phyloP scores from a whole-genome alignment of 2,797 vertebrate species.

The Danio kyathit region DNA sequence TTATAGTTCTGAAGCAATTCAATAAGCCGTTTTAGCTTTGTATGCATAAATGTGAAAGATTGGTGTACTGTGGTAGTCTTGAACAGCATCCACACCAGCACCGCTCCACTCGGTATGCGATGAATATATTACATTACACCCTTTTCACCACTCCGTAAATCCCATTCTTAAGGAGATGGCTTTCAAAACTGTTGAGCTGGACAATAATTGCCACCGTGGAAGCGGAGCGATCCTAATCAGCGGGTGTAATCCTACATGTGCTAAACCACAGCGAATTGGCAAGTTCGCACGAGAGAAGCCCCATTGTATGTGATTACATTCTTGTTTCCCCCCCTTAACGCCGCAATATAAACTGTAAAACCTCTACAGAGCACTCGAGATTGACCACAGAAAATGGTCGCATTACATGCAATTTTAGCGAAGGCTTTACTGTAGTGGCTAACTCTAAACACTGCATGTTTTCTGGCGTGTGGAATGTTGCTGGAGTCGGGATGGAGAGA shows the following conservation, averaged over 20 bases:
- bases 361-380: constrained; percentile 53
- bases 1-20: constrained; percentile 16
- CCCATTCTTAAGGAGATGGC: constrained; percentile 27
- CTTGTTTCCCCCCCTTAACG: constrained; percentile 41
- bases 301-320: constrained; percentile 33
- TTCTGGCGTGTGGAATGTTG: constrained; percentile 19
- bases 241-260: constrained; percentile 55
- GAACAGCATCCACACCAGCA: background rate
- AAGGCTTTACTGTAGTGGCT: constrained; percentile 40
- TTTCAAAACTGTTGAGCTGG: constrained; percentile 35
- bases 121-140: constrained; percentile 7
- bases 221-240: constrained; percentile 42
- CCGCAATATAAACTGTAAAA: constrained; percentile 58
- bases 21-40: constrained; percentile 17
- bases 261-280: constrained; percentile 54
- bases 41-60: constrained; percentile 6
- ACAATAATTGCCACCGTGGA: constrained; percentile 26
- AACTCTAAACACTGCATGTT: constrained; percentile 39
- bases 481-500: constrained; percentile 34
- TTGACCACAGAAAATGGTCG: constrained; percentile 54
- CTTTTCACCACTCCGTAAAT: constrained; percentile 26
- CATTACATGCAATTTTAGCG: constrained; percentile 52
- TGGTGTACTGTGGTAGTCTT: background rate
- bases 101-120: background rate
- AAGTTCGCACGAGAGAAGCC: constrained; percentile 20